A percentile compares a stretch with the other conserved stretches of the same genome.
These are phyloP conservation scores for Mamestra brassicae DNA, from an alignment of 2,888 invertebrate species.

Conservation along the genomic window DNA sequence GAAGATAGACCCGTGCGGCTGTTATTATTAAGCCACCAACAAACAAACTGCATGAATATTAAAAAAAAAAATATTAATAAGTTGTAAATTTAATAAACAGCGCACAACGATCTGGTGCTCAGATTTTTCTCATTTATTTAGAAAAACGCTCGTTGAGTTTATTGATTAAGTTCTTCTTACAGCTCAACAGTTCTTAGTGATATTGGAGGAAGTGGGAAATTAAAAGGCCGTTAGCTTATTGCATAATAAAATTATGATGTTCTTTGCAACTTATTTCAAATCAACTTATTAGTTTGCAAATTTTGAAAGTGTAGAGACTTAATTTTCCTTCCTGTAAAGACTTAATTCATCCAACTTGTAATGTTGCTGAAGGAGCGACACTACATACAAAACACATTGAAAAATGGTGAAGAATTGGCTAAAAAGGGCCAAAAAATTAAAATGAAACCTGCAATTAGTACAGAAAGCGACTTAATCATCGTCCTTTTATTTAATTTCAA, in stretches of 20 bases:
- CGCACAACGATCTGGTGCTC: background rate
- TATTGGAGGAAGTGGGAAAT: background rate
- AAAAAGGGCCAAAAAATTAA: background rate
- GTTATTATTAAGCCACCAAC: no score
- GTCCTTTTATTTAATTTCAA: constrained; percentile 5
- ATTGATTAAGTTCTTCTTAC: constrained; percentile 36
- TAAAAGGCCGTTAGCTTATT: background rate
- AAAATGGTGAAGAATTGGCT: background rate
- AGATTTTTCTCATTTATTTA: constrained; percentile 26
- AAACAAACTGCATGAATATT: no score
- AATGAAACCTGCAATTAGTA: background rate
- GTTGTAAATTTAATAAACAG: background rate
- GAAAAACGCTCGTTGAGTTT: background rate
- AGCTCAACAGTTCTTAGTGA: constrained; percentile 18
- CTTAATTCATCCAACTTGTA: no score
- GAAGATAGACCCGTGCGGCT: no score
- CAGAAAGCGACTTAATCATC: background rate
- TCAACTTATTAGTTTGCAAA: no score
- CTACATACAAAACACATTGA: background rate
- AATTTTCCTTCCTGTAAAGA: no score
- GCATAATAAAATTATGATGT: background rate
- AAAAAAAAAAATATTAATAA: no score
- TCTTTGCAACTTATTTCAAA: background rate
- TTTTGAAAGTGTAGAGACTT: no score
- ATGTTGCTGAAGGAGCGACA: no score